phyloP scores from a whole-genome alignment of 2,113 vertebrate genomes.

The Sebastes fasciatus region DNA sequence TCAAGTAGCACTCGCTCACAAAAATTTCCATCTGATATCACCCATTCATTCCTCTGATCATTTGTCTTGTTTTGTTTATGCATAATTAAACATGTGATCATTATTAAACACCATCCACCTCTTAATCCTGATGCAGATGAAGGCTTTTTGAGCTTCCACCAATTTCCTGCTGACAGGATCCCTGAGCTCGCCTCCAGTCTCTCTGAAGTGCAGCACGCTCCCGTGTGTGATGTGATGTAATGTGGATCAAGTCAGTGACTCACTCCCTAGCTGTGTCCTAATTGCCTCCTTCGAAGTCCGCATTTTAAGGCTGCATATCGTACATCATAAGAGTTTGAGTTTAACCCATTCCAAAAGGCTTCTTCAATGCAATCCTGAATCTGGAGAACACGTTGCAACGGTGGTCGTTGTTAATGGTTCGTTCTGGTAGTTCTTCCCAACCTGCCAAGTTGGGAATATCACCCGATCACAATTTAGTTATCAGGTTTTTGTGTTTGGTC shows the following conservation, averaged over 20 bases:
- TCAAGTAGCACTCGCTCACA: constrained; percentile 36
- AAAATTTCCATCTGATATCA: constrained; percentile 47
- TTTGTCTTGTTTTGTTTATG: constrained; percentile 28
- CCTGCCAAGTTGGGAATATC: neutral
- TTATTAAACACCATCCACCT: constrained; percentile 35
- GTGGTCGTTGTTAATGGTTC: neutral
- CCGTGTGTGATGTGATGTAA: constrained; percentile 55
- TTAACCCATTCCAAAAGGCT: neutral
- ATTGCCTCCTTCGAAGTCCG: constrained; percentile 38
- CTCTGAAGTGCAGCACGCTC: constrained; percentile 34
- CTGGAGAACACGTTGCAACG: neutral
- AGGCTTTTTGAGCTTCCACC: constrained; percentile 15
- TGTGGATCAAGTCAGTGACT: constrained; percentile 40
- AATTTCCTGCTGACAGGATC: constrained; percentile 31
- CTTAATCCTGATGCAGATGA: constrained; percentile 17
- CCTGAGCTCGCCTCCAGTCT: constrained; percentile 14
- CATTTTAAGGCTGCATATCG: constrained; percentile 21
- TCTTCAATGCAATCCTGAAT: neutral
- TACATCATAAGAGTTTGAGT: neutral
- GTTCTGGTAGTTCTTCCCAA: neutral
- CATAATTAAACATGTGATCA: constrained; percentile 41
- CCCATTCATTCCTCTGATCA: constrained; percentile 1
- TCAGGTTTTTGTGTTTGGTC: neutral
- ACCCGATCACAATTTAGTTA: neutral
- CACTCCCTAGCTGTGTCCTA: constrained; percentile 44